Evolutionary conservation across 2,888 invertebrate species (phyloP).

Genomic region (Oxyteleia sp.): DNA sequence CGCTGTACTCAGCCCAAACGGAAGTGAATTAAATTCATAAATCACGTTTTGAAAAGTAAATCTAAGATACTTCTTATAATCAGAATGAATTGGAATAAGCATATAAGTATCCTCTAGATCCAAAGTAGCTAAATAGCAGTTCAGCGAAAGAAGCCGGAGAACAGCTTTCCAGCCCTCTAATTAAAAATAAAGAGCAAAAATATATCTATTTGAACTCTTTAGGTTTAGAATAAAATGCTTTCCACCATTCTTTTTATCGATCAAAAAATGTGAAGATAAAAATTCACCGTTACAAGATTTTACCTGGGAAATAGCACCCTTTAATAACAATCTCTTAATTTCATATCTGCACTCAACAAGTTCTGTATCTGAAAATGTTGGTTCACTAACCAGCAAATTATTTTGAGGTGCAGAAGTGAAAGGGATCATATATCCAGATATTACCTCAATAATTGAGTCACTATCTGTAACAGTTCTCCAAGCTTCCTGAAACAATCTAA

Average conservation of each 20-base stretch:
- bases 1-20: conserved; percentile 57
- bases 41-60: conserved; percentile 22
- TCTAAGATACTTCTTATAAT: conserved; percentile 52
- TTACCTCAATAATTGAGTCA: neutral
- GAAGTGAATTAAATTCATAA: conserved; percentile 10
- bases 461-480: conserved; percentile 18
- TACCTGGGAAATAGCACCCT: conserved; percentile 9
- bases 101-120: conserved; percentile 70
- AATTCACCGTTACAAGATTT: conserved; percentile 5
- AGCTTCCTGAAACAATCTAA: neutral
- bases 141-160: conserved; percentile 25
- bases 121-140: conserved; percentile 45
- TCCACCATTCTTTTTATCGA: conserved; percentile 9
- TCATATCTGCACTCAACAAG: neutral
- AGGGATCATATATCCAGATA: conserved; percentile 49
- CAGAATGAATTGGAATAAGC: conserved; percentile 35
- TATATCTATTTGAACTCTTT: conserved; percentile 56
- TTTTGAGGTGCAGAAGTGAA: neutral
- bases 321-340: conserved; percentile 7
- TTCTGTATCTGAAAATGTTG: conserved; percentile 3
- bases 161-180: conserved; percentile 53
- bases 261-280: conserved; percentile 10
- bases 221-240: conserved; percentile 64
- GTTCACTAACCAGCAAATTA: neutral
- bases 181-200: conserved; percentile 58